Base-by-base conservation (phyloP, 1,140 invertebrate species). In the Megathymus violae region DNA sequence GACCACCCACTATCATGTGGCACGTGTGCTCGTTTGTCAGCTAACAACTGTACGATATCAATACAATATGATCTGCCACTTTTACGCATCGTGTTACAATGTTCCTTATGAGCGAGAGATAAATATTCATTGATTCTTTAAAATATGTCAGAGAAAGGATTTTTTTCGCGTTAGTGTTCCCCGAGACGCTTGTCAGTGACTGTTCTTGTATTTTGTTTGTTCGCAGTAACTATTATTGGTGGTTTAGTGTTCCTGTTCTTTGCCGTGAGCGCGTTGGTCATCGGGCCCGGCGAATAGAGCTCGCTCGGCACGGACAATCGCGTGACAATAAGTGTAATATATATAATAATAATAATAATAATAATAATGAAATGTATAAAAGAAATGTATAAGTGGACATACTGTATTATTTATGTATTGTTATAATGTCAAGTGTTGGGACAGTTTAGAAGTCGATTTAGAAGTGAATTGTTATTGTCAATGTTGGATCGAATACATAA, bases 201-300 rank as follows among this genome's bases (percentile, higher is more conserved):
- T 56, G 5, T 25, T 27, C 16, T 25, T 34, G 50, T n/a, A 43
- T 68, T 68, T 51, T 84, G n/a, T 95, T 95, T 72, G 38, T 34
- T 6, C 25, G 44, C 92, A 97, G 98, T 98, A 16, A 98, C 97
- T 16, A 93, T 98, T 58, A 95, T 98, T 80, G 98, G 98, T 66
- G 98, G 97, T 69, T 79, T 99, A 15, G 97, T 99, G 47, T 99
- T 99, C 90, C 89, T 99, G 11, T 83, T 98, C 43, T 99, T 99
- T 92, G 97, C 97, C 0, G 78, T 98, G 27, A 97, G 96, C 54
- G 96, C 98, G n/a, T 91, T 99, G 40, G 94, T 98, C 78, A 92
- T 95, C 52, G 94, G 93, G 44, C 94, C 94, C 50, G 85, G 80
- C 10, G 73, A 82, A 64, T 82, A 84, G 50, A 11, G 15, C 31